A percentile compares a stretch with the other conserved stretches of the same genome.
Conservation (phyloP, 2,113 vertebrate genomes). For the Corythaeola cristata region DNA sequence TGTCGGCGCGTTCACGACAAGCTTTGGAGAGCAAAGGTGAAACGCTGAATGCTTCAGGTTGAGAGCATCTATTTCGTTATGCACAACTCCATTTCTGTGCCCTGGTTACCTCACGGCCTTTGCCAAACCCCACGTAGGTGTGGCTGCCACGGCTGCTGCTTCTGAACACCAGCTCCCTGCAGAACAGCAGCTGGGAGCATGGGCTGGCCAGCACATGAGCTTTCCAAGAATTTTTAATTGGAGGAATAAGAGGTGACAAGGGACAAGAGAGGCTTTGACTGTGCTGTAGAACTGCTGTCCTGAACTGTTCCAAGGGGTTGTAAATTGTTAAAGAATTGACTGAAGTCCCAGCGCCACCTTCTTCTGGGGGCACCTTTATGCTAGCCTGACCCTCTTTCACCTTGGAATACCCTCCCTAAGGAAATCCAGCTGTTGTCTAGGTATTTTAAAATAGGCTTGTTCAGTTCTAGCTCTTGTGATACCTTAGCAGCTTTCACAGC, state of each 20-base stretch:
- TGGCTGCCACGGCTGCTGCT: neutral
- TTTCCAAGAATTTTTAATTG: neutral
- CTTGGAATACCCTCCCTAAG: neutral
- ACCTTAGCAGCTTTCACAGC: neutral
- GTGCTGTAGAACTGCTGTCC: neutral
- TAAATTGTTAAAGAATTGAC: neutral
- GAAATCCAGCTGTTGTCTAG: neutral
- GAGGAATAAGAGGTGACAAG: neutral
- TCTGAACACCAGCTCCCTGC: neutral
- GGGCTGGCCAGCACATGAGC: neutral
- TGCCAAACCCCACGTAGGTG: neutral
- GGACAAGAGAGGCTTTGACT: neutral
- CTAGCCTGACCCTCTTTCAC: neutral
- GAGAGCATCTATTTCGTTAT: neutral
- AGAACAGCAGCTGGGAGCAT: neutral
- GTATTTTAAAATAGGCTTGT: neutral
- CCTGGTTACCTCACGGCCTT: neutral
- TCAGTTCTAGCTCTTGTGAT: neutral
- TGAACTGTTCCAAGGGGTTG: neutral
- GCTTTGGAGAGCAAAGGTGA: conserved; percentile 75
- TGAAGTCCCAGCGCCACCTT: neutral
- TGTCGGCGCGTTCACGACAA: neutral
- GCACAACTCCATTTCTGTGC: neutral
- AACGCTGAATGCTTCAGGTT: neutral
- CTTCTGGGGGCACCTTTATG: neutral